Evolutionary conservation across 1,140 invertebrate species (phyloP).

Genomic region (Caerostris darwini): DNA sequence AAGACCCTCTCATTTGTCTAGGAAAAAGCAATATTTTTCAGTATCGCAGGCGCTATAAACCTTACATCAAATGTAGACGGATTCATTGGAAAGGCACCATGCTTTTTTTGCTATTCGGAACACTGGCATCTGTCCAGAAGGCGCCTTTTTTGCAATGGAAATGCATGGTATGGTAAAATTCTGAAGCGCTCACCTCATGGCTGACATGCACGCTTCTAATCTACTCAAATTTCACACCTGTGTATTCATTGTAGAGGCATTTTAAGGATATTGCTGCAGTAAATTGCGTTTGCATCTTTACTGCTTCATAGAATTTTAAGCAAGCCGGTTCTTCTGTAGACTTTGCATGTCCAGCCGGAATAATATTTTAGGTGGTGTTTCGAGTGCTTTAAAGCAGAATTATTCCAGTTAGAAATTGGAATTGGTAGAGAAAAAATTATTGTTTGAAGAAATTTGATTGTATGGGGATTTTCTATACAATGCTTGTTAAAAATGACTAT

Average conservation of each 20-base stretch:
- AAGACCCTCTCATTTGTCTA: constrained; percentile 1
- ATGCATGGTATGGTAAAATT: too few relatives aligned
- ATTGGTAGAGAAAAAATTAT: too few relatives aligned
- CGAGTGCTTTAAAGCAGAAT: neutral
- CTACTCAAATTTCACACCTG: neutral
- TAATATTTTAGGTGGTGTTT: neutral
- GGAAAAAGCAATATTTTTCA: constrained; percentile 31
- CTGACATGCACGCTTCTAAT: neutral
- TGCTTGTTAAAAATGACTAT: too few relatives aligned
- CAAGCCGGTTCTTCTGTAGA: neutral
- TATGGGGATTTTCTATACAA: too few relatives aligned
- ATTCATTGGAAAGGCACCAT: constrained; percentile 2
- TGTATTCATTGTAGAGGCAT: neutral
- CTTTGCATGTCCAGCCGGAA: neutral
- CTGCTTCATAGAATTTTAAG: neutral
- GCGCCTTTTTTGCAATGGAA: neutral
- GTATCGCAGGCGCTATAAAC: constrained; percentile 20
- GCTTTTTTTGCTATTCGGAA: neutral
- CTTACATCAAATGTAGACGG: constrained; percentile 42
- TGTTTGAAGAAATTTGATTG: too few relatives aligned
- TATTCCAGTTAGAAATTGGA: too few relatives aligned
- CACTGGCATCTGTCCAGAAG: neutral
- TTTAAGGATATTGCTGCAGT: neutral
- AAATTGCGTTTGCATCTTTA: neutral
- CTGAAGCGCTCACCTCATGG: too few relatives aligned